Conservation (phyloP, 64 coral and sea anemone genomes). For the Pocillopora verrucosa region DNA sequence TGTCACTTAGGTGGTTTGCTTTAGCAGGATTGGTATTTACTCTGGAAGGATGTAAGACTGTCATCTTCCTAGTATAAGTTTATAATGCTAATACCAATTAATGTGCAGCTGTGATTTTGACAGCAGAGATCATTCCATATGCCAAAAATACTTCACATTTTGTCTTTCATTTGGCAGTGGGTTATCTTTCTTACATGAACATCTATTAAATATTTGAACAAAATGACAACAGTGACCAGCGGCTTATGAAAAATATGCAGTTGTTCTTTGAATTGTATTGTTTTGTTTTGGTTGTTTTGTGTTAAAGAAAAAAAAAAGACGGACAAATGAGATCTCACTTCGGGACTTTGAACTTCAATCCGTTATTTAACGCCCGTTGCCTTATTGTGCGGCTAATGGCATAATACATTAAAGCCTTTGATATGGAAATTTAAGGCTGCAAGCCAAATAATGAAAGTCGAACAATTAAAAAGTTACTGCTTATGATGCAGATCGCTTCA, state of each 20-base stretch:
- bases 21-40: too few species aligned
- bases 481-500: neutral
- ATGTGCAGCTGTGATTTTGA: neutral
- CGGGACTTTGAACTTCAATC: neutral
- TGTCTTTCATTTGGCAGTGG: neutral
- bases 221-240: too few species aligned
- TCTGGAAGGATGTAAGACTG: too few species aligned
- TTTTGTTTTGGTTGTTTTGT: too few species aligned
- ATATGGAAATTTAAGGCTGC: constrained; percentile 8
- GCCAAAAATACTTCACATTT: neutral
- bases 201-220: neutral
- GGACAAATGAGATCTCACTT: neutral
- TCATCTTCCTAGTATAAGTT: too few species aligned
- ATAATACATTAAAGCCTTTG: constrained; percentile 1
- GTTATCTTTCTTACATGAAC: neutral
- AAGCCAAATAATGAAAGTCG: neutral
- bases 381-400: constrained; percentile 1
- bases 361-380: neutral
- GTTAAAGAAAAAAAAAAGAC: too few species aligned
- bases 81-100: too few species aligned
- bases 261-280: too few species aligned
- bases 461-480: constrained; percentile 3
- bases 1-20: too few species aligned
- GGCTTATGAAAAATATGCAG: too few species aligned
- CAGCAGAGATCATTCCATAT: neutral